These are phyloP conservation scores for Hydractinia echinata DNA, from an alignment of 30 jellyfish, hydroid and myxozoan species.

Conservation along the genomic window DNA sequence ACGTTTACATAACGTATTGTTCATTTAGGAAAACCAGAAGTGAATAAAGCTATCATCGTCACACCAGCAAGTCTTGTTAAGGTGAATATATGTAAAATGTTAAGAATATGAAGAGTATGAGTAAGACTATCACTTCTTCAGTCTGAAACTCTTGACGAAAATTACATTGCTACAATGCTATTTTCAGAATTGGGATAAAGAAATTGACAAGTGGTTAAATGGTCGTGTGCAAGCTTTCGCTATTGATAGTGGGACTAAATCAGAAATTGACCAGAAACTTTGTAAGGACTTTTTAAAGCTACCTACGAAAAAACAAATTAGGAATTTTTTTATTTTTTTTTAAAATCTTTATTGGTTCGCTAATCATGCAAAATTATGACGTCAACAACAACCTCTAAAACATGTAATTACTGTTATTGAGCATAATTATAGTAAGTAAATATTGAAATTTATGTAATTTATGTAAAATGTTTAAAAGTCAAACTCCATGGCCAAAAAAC, in stretches of 20 bases:
- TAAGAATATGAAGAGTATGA: too few relatives aligned
- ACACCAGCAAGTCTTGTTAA: slow-evolving; percentile 98
- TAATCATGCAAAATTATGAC: too few relatives aligned
- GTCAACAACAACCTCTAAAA: too few relatives aligned
- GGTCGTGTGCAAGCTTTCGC: slow-evolving; percentile 88
- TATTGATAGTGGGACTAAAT: slow-evolving; percentile 86
- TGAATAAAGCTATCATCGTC: slow-evolving; percentile 86
- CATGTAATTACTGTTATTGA: too few relatives aligned
- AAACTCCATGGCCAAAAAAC: too few relatives aligned
- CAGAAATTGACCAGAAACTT: slow-evolving; percentile 74
- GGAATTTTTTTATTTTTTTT: neutral
- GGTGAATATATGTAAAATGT: slow-evolving; percentile 30
- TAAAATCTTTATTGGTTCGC: neutral
- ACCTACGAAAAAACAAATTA: neutral
- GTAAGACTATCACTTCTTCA: too few relatives aligned
- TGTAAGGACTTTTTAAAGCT: slow-evolving; percentile 27
- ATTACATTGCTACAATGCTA: too few relatives aligned
- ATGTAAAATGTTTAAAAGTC: too few relatives aligned
- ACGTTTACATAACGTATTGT: neutral
- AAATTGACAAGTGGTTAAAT: slow-evolving; percentile 90
- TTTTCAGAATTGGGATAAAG: slow-evolving; percentile 91
- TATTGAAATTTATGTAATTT: too few relatives aligned
- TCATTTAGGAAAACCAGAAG: slow-evolving; percentile 78
- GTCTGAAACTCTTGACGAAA: too few relatives aligned
- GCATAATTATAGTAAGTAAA: too few relatives aligned